Evolutionary conservation across 2,113 vertebrate genomes (phyloP).

Genomic region (Zosterops borbonicus): DNA sequence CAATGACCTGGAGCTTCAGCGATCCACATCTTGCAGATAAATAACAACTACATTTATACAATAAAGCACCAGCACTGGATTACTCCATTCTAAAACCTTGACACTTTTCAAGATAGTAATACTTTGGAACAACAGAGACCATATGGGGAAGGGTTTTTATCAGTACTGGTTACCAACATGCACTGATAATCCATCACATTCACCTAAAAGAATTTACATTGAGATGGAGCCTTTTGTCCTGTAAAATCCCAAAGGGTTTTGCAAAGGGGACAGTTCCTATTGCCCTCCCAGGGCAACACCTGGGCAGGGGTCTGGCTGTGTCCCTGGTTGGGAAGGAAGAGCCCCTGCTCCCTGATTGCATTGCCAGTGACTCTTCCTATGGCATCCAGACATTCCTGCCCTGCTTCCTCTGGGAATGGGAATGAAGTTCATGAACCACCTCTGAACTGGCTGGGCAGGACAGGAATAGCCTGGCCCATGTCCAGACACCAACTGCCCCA

Average conservation of each 20-base stretch:
- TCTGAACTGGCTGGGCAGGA: not conserved
- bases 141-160: not conserved
- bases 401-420: not conserved
- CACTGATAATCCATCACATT: not conserved
- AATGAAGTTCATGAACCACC: not conserved
- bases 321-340: not conserved
- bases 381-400: not conserved
- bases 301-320: not conserved
- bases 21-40: slow-evolving; percentile 36
- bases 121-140: not conserved
- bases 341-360: not conserved
- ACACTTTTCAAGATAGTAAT: not conserved
- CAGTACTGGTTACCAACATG: not conserved
- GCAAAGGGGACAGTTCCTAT: not conserved
- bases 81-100: not conserved
- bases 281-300: not conserved
- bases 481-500: not conserved
- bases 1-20: slow-evolving; percentile 38
- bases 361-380: accelerated
- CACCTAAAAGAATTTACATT: not conserved
- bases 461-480: not conserved
- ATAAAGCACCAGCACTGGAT: not conserved
- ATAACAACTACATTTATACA: not conserved
- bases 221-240: not conserved
- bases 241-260: not conserved